Conservation (phyloP, 2,113 vertebrate species). For the Bos javanicus region DNA sequence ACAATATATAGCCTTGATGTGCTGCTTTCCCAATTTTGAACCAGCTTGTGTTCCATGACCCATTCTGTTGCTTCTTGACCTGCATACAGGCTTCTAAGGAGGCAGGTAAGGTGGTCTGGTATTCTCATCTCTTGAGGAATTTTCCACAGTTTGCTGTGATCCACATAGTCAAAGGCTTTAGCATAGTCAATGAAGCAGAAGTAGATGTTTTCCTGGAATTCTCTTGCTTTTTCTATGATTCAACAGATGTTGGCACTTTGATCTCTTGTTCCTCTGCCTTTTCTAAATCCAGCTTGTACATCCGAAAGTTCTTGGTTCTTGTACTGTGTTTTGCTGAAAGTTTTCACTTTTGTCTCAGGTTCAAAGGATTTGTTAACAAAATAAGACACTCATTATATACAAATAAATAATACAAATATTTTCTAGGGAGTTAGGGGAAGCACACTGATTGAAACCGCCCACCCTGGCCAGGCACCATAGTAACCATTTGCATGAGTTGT, state of each 20-base stretch:
- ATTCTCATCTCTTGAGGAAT: background rate
- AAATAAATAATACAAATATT: background rate
- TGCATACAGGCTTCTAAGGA: background rate
- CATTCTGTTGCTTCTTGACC: background rate
- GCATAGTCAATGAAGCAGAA: background rate
- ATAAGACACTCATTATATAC: background rate
- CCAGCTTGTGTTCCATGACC: background rate
- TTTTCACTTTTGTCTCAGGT: background rate
- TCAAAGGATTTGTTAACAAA: background rate
- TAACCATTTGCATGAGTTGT: too few relatives aligned
- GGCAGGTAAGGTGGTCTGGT: background rate
- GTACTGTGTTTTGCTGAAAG: background rate
- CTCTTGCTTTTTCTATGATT: background rate
- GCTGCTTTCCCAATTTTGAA: background rate
- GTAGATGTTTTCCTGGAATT: background rate
- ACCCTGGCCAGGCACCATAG: too few relatives aligned
- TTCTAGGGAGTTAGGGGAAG: background rate
- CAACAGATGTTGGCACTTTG: background rate
- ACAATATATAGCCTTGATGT: background rate
- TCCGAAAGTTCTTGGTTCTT: rapidly evolving
- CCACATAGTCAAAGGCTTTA: background rate
- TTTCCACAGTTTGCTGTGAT: background rate
- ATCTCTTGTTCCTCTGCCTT: background rate
- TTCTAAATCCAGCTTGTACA: background rate
- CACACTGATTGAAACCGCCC: too few relatives aligned